A percentile compares a stretch with the other conserved stretches of the same genome.
Conservation (phyloP, 2,797 vertebrate genomes). For the Pangasius djambal region DNA sequence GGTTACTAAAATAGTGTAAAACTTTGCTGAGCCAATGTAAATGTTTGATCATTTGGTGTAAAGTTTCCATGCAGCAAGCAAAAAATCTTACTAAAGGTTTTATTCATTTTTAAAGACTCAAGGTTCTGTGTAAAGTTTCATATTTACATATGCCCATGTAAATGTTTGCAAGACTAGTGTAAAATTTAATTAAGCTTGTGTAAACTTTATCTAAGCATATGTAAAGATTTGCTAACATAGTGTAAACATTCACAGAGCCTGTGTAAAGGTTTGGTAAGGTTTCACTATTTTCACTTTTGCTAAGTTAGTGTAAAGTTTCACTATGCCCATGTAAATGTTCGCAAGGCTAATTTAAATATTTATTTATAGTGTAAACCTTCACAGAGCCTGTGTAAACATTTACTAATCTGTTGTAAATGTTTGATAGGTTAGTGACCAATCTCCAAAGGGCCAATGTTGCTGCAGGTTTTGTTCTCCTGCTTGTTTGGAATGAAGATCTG, state of each 20-base stretch:
- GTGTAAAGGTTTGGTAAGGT: background rate
- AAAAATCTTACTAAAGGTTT: background rate
- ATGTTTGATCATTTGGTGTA: background rate
- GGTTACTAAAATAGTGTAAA: background rate
- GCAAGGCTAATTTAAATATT: background rate
- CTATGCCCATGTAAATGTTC: background rate
- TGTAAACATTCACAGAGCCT: background rate
- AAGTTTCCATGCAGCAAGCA: background rate
- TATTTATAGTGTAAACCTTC: background rate
- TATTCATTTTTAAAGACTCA: background rate
- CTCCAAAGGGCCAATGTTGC: background rate
- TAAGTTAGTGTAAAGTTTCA: background rate
- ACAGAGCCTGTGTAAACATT: background rate
- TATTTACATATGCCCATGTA: background rate
- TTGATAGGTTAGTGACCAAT: background rate
- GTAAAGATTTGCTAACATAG: background rate
- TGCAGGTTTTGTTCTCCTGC: background rate
- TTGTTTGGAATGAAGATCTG: background rate
- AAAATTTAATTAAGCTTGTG: background rate
- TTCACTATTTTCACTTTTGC: no score
- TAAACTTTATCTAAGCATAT: background rate
- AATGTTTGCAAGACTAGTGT: background rate
- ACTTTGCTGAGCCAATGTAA: background rate
- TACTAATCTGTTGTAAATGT: background rate
- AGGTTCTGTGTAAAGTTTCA: background rate